Base-by-base conservation (phyloP, 2,113 vertebrate species). In the Microcebus ravelobensis region DNA sequence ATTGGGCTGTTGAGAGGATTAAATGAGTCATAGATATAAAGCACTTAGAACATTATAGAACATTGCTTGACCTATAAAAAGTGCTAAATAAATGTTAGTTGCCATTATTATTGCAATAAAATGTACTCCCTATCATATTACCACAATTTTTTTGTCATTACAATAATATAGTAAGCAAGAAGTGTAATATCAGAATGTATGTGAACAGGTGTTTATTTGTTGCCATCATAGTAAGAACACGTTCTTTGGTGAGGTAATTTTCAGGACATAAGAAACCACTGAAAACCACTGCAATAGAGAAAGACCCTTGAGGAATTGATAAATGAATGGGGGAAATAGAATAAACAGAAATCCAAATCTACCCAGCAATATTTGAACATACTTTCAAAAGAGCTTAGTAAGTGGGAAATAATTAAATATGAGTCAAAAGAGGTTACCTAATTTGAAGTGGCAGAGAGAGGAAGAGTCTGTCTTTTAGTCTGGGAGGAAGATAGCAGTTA, bases 21-120 rank as follows among this genome's bases (percentile, higher is more conserved):
- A 81, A 92, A 80, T 77, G 17, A 96, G 31, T 92, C 70, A 90
- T 8, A 85, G 31, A 93, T 15, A 21, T 42, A 95, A 92, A 94
- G 25, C 29, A 13, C 71, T 57, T 52, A 81, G 57, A 85, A 82
- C 67, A 73, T 8, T 45, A 11, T 45, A 77, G 68, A 85, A 77
- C 77, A 73, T 9, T 52, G 14, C 3, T 55, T 59, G 42, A 31
- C n/a, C n/a, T n/a, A 6, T 55, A 83, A 85, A 52, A 90, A 85
- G 52, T 31, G 15, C 77, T 84, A 83, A 68, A 34, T 79, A 94
- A 94, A 73, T 57, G 63, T 71, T 83, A 83, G 61, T 6, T 34
- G 9, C 50, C 42, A 74, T 92, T 86, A 87, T 81, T 63, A 57
- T 39, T 81, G 39, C n/a, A 92, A 57, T 63, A 84, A 92, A 92